Conservation (phyloP, 2,888 invertebrate genomes). For the Poecilobothrus nobilitatus region DNA sequence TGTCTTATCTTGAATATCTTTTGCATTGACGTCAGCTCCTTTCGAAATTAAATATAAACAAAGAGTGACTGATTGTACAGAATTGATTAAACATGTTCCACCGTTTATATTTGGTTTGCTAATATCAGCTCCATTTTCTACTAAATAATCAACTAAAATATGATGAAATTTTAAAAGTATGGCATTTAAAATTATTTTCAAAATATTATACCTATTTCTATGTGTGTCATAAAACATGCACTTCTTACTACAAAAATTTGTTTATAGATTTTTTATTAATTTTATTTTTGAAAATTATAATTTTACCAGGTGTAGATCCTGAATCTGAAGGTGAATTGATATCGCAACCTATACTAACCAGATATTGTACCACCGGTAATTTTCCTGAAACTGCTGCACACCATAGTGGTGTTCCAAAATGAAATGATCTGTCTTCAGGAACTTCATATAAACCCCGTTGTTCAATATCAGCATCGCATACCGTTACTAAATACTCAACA, state of each 20-base stretch:
- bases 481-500: conserved; percentile 73
- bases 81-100: conserved; percentile 88
- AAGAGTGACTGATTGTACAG: conserved; percentile 75
- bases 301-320: conserved; percentile 63
- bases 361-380: conserved; percentile 63
- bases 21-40: conserved; percentile 77
- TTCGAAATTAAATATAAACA: conserved; percentile 70
- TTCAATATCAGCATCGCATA: conserved; percentile 77
- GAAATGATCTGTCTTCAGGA: conserved; percentile 63
- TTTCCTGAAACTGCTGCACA: conserved; percentile 83
- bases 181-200: background rate
- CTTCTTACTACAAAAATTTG: conserved; percentile 54
- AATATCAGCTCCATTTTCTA: conserved; percentile 73
- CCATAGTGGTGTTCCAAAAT: conserved; percentile 84
- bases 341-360: conserved; percentile 67
- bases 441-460: conserved; percentile 79
- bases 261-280: too few species aligned
- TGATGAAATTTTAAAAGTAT: background rate
- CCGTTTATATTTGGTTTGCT: conserved; percentile 80
- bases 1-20: conserved; percentile 82
- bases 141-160: conserved; percentile 57
- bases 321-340: conserved; percentile 82
- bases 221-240: conserved; percentile 87
- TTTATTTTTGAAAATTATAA: background rate
- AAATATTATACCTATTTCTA: conserved; percentile 50